These are phyloP conservation scores for Eulacestoma nigropectus DNA, from an alignment of 2,113 vertebrate genomes.

Conservation along the genomic window DNA sequence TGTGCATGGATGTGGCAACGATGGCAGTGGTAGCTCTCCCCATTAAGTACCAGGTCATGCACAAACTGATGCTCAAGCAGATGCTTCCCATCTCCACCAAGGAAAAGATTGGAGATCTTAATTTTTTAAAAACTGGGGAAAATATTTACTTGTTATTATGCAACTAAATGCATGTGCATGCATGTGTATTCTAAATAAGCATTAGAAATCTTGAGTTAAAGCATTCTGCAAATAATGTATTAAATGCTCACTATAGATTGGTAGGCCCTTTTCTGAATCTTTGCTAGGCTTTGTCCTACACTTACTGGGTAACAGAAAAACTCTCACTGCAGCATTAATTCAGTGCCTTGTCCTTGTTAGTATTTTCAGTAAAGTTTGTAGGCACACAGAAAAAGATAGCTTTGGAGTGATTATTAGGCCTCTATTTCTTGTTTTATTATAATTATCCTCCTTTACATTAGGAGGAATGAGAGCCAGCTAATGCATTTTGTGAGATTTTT, in stretches of 20 bases:
- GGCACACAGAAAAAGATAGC: not conserved
- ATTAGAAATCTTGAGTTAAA: not conserved
- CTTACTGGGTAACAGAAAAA: not conserved
- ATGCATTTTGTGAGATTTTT: constrained; percentile 29
- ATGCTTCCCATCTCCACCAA: not conserved
- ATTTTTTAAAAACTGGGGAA: too few species aligned
- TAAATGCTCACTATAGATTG: not conserved
- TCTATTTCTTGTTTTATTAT: not conserved
- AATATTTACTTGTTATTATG: not conserved
- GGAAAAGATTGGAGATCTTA: not conserved
- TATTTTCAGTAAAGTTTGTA: not conserved
- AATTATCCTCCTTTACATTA: not conserved
- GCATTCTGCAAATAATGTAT: not conserved
- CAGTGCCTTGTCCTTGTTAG: not conserved
- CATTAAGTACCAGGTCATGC: not conserved
- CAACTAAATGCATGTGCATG: not conserved
- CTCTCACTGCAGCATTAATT: not conserved
- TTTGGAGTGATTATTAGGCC: not conserved
- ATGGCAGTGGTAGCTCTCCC: not conserved
- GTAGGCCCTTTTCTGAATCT: not conserved
- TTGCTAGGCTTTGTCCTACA: not conserved
- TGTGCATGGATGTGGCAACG: not conserved
- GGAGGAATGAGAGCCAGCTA: constrained; percentile 11
- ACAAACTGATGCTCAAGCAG: not conserved
- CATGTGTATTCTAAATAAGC: not conserved